These are phyloP conservation scores for Machimus rusticus DNA, from an alignment of 2,888 invertebrate species.

Conservation along the genomic window DNA sequence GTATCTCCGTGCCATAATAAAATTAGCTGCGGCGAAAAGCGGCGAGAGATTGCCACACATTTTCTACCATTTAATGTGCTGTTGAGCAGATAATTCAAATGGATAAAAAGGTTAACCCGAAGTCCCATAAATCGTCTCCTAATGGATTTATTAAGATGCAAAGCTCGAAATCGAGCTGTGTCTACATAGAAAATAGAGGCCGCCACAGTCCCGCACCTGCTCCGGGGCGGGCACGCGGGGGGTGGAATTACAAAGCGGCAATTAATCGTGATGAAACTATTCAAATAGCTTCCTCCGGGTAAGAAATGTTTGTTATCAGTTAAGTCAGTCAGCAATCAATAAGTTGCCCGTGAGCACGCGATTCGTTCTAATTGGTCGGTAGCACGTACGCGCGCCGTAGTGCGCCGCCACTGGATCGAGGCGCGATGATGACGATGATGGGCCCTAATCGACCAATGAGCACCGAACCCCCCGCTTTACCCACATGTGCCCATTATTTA, in stretches of 20 bases:
- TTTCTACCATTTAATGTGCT: constrained; percentile 9
- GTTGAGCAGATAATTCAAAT: constrained; percentile 12
- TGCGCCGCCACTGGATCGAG: background rate
- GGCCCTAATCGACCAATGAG: background rate
- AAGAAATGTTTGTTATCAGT: constrained; percentile 32
- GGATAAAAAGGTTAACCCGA: background rate
- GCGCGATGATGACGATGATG: background rate
- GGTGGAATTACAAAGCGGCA: background rate
- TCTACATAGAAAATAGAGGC: background rate
- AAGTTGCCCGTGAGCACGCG: constrained; percentile 29
- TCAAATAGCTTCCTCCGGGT: constrained; percentile 22
- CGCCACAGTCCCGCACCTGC: background rate
- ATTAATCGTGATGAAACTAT: constrained; percentile 30
- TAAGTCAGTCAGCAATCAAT: constrained; percentile 33
- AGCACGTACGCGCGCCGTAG: background rate
- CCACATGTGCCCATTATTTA: background rate
- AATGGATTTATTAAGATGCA: constrained; percentile 39
- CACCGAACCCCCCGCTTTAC: background rate
- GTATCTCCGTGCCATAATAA: background rate
- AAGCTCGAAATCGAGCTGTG: background rate
- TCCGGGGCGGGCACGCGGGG: background rate
- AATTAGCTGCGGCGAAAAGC: background rate
- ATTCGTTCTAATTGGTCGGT: constrained; percentile 30
- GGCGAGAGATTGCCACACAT: constrained; percentile 11
- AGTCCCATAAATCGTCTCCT: constrained; percentile 18